Base-by-base conservation (phyloP, 2,797 vertebrate genomes). In the Chiroxiphia lanceolata region DNA sequence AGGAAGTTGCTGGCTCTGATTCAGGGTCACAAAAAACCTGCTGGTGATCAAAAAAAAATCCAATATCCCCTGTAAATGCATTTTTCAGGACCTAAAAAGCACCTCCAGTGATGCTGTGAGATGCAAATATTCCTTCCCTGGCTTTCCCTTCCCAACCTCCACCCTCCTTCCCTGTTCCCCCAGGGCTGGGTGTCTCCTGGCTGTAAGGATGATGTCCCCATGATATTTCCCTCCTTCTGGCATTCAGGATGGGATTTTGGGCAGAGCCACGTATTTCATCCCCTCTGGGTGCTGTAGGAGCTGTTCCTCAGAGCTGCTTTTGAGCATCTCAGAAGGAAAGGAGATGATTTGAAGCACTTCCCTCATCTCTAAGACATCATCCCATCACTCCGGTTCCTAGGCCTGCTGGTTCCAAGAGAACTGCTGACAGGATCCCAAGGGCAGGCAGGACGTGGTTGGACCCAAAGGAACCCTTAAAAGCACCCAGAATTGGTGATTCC, bases 231-330 rank as follows among this genome's bases (percentile, higher is more conserved):
- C 26, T 29, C 8, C 56, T 27, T 31, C 26, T 38, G 74, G 63
- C 8, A 4, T 42, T 44, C 33, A 33, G 69, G 53, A 48, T 36
- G 45, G 42, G 53, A 51, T 57, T 87, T 87, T 13, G 67, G 75
- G 54, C 29, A 82, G 10, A 57, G 11, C 15, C 29, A 6, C 5
- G 5, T 0, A 0, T 74, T 83, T 81, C n/a, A 11, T 20, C 15
- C 3, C 29, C 0, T 3, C 47, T 80, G 0, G 0, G 20, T 14
- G 68, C 47, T 20, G 22, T 13, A 5, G 12, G 64, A 91, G n/a
- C 69, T 53, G 53, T 2, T 81, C 8, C 42, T 63, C 23, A 27
- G 74, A 27, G 42, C 70, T 42, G 53, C 15, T 48, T 60, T 61
- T 12, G 77, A 83, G 33, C 60, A 10, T 27, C 54, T 56, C 1